Conservation (phyloP, 2,888 invertebrate genomes). For the Horisme vitalbata region DNA sequence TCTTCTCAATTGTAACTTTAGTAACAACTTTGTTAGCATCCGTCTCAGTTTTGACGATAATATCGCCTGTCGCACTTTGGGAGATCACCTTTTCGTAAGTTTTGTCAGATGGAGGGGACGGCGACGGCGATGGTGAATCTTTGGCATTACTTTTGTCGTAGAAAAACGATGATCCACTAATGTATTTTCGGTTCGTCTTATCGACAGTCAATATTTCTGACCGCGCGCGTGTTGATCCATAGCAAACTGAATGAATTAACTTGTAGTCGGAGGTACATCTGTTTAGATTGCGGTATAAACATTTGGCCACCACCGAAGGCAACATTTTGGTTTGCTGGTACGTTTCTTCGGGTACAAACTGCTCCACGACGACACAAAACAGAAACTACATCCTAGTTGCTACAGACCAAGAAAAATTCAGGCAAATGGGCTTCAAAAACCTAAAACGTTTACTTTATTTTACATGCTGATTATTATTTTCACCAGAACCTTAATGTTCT, state of each 20-base stretch:
- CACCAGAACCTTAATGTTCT: neutral
- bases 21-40: conserved; percentile 64
- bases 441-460: neutral
- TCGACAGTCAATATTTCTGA: conserved; percentile 39
- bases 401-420: neutral
- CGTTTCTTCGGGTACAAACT: conserved; percentile 6
- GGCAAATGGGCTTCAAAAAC: neutral
- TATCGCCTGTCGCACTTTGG: conserved; percentile 58
- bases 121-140: conserved; percentile 34
- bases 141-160: conserved; percentile 52
- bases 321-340: conserved; percentile 41
- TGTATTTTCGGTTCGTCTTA: conserved; percentile 43
- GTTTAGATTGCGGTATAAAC: conserved; percentile 63
- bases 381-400: conserved; percentile 2
- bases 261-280: conserved; percentile 57
- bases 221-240: conserved; percentile 42
- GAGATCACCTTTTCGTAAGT: conserved; percentile 46
- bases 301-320: conserved; percentile 60
- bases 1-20: conserved; percentile 72
- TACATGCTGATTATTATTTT: conserved; percentile 8
- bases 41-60: conserved; percentile 71
- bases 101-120: conserved; percentile 32
- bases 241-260: conserved; percentile 54
- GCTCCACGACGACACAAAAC: conserved; percentile 3
- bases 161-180: conserved; percentile 52